Percentiles rank a stretch among this genome's conserved stretches.
Evolutionary conservation across 2,113 vertebrate species (phyloP).

Genomic region (Paramisgurnus dabryanus): DNA sequence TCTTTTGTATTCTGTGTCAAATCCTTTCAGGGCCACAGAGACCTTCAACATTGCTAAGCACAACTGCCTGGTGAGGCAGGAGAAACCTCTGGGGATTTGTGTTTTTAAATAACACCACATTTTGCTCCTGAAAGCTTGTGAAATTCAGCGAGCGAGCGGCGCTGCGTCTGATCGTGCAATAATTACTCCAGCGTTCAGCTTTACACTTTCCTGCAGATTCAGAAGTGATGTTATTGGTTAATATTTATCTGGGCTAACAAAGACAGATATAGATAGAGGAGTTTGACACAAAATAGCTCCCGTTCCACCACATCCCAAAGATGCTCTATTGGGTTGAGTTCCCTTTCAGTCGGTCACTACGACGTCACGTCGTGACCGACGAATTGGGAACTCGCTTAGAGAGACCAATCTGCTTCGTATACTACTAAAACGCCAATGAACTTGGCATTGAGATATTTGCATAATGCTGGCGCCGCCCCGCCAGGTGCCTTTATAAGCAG

Average conservation of each 20-base stretch:
- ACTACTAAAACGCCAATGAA: no score
- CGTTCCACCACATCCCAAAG: no score
- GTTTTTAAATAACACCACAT: not conserved
- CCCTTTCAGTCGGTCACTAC: no score
- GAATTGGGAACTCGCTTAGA: no score
- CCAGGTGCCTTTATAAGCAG: no score
- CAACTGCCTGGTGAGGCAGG: not conserved
- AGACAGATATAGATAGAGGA: not conserved
- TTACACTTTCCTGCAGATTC: not conserved
- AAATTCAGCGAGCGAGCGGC: not conserved
- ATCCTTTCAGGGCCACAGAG: not conserved
- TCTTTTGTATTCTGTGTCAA: not conserved
- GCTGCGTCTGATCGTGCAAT: not conserved
- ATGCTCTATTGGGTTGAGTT: no score
- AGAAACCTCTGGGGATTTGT: conserved; percentile 7
- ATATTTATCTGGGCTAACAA: not conserved
- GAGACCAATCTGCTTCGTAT: no score
- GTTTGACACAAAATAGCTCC: no score
- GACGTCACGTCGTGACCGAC: no score
- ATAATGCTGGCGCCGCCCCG: no score
- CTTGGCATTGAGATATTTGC: no score
- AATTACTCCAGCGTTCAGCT: not conserved
- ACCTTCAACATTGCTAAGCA: not conserved
- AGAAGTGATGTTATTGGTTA: no score
- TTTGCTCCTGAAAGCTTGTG: conserved; percentile 14